A percentile compares a stretch with the other conserved stretches of the same genome.
phyloP scores from a whole-genome alignment of 2,797 vertebrate genomes.

The Chlorospingus semifuscus region DNA sequence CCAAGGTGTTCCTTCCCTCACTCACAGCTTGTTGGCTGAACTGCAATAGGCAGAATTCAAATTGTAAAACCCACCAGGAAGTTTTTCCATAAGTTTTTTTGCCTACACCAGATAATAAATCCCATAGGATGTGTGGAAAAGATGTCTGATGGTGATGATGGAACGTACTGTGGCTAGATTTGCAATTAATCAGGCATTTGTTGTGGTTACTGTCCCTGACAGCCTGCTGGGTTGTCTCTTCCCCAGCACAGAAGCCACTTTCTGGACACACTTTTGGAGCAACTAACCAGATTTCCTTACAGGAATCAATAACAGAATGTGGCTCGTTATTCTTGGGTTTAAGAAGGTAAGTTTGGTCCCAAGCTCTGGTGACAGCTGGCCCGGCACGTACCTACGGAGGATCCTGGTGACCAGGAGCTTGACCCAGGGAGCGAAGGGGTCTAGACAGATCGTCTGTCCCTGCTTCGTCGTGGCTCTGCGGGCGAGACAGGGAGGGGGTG shows the following conservation, averaged over 20 bases:
- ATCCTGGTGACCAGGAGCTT: not conserved
- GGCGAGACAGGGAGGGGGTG: not conserved
- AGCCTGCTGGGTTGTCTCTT: not conserved
- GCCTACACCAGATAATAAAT: not conserved
- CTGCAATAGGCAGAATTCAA: not conserved
- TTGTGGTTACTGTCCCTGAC: not conserved
- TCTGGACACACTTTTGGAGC: fast-evolving
- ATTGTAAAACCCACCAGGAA: not conserved
- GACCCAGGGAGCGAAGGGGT: not conserved
- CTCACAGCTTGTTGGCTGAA: not conserved
- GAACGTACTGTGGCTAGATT: fast-evolving
- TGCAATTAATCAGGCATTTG: no score
- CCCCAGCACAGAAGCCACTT: not conserved
- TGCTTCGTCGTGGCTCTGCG: constrained; percentile 5
- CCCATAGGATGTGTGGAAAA: not conserved
- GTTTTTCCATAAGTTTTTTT: not conserved
- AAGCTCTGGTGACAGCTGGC: fast-evolving
- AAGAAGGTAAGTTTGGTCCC: not conserved
- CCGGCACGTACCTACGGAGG: not conserved
- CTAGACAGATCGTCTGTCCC: not conserved
- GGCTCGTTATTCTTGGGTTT: not conserved
- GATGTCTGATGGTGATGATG: not conserved
- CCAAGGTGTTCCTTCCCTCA: not conserved
- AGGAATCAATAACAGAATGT: not conserved
- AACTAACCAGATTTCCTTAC: not conserved